Evolutionary conservation across 2,113 vertebrate species (phyloP).

Genomic region (Hemiprocne comata): DNA sequence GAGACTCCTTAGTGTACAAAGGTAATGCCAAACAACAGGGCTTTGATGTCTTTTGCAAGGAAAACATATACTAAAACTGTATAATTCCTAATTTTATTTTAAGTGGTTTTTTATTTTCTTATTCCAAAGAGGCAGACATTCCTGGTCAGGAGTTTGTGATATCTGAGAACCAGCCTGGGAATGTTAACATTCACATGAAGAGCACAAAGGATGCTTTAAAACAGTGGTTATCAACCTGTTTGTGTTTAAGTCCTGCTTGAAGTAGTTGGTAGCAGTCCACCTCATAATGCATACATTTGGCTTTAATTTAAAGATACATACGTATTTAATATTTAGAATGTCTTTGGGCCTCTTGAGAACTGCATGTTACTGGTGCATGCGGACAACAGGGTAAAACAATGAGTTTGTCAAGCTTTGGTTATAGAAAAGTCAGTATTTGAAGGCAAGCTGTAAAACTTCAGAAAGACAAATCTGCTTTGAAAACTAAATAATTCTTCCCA

Average conservation of each 20-base stretch:
- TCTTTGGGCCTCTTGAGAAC: not conserved
- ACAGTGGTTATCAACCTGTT: not conserved
- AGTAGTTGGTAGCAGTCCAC: not conserved
- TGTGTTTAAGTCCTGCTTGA: not conserved
- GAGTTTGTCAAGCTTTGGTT: not conserved
- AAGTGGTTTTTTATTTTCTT: not conserved
- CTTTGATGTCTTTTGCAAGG: not conserved
- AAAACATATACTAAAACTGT: not conserved
- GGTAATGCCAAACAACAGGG: slow-evolving; percentile 50
- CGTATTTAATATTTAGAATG: not conserved
- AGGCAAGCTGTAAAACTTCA: not conserved
- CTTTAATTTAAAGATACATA: not conserved
- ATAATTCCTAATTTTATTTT: not conserved
- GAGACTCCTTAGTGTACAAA: slow-evolving; percentile 18
- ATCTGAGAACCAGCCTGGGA: not conserved
- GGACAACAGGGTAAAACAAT: not conserved
- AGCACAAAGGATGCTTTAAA: not conserved
- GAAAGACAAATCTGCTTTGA: not conserved
- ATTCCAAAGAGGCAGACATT: not conserved
- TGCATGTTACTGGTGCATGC: not conserved
- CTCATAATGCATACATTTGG: not conserved
- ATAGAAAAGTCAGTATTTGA: not conserved
- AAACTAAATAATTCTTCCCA: not conserved
- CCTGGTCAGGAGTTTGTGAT: not conserved
- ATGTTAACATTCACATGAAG: not conserved